Conservation (phyloP, 53 echinoderm and acorn worm species). For the Actinopyga echinites region DNA sequence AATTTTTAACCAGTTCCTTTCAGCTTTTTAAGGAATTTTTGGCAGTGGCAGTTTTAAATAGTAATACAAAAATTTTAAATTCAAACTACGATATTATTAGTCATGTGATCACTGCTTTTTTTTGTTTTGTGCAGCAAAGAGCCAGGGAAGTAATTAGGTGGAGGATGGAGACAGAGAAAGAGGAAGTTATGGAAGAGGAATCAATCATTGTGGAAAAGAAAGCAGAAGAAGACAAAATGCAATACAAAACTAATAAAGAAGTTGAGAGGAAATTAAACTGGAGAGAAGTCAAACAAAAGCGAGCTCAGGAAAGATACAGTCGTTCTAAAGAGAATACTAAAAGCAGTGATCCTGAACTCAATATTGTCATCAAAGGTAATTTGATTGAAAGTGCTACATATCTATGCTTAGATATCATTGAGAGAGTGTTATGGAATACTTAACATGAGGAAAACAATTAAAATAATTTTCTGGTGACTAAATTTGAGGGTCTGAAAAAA, state of each 20-base stretch:
- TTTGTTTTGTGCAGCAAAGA: conserved; percentile 57
- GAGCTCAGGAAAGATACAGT: conserved; percentile 48
- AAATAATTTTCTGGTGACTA: too few species aligned
- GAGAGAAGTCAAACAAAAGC: conserved; percentile 52
- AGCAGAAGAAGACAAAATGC: conserved; percentile 57
- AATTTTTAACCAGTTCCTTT: too few species aligned
- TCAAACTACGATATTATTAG: too few species aligned
- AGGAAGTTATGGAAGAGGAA: conserved; percentile 55
- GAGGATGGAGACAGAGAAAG: conserved; percentile 63
- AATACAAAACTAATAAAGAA: conserved; percentile 64
- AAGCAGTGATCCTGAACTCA: conserved; percentile 80
- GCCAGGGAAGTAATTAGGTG: conserved; percentile 88
- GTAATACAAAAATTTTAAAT: too few species aligned
- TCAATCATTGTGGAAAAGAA: conserved; percentile 57
- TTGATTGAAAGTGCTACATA: too few species aligned
- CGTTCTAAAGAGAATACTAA: conserved; percentile 63
- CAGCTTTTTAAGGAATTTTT: too few species aligned
- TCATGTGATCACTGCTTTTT: too few species aligned
- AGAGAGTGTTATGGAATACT: too few species aligned
- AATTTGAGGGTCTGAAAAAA: too few species aligned
- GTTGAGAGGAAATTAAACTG: conserved; percentile 61
- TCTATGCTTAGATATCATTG: too few species aligned
- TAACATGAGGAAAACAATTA: too few species aligned
- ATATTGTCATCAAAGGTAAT: conserved; percentile 87
- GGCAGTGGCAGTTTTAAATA: too few species aligned